Conservation (phyloP, 2,113 vertebrate genomes). For the Muntiacus muntjak region DNA sequence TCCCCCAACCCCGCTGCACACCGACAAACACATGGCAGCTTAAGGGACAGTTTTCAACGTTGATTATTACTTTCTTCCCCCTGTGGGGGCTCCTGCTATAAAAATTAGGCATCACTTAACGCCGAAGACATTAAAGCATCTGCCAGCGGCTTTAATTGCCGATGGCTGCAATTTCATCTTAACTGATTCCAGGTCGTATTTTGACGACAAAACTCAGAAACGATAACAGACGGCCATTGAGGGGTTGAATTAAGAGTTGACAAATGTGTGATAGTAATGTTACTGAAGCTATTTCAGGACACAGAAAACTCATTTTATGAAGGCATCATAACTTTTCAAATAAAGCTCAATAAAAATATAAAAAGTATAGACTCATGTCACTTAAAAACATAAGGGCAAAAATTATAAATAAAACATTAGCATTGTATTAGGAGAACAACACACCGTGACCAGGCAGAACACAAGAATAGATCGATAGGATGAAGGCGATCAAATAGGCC, state of each 20-base stretch:
- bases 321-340: not conserved
- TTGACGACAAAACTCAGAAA: not conserved
- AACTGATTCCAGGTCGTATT: not conserved
- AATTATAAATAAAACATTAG: not conserved
- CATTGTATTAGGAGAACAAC: not conserved
- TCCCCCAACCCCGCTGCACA: rapidly evolving
- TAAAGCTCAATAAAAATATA: not conserved
- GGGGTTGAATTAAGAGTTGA: not conserved
- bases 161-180: not conserved
- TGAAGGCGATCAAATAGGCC: not conserved
- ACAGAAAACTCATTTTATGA: not conserved
- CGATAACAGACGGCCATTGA: not conserved
- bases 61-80: not conserved
- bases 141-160: not conserved
- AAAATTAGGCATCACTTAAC: not conserved
- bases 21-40: rapidly evolving
- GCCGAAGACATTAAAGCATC: not conserved
- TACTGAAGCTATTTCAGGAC: not conserved
- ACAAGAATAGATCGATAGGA: not conserved
- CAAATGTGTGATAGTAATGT: not conserved
- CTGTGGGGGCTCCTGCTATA: too few relatives aligned
- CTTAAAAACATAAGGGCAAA: not conserved
- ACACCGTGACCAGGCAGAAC: not conserved
- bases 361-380: not conserved
- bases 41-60: not conserved